Evolutionary conservation across 2,797 vertebrate genomes (phyloP).

Genomic region (Antrozous pallidus): DNA sequence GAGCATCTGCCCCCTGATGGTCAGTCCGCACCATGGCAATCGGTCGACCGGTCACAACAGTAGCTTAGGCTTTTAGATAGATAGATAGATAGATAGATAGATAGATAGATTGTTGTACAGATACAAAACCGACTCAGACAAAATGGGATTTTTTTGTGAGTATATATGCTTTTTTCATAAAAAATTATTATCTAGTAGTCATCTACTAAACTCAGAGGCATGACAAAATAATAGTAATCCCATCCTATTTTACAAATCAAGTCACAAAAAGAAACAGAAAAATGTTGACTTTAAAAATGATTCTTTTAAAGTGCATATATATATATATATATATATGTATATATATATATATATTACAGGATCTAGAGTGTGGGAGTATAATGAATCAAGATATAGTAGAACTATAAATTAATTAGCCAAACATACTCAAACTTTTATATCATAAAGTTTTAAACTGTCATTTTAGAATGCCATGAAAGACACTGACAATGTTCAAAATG

Average conservation of each 20-base stretch:
- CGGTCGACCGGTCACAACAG: too few species aligned
- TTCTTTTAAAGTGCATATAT: neutral
- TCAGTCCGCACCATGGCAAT: too few species aligned
- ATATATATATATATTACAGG: neutral
- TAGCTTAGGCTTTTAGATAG: too few species aligned
- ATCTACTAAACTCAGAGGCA: slow-evolving; percentile 41
- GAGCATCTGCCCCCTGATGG: too few species aligned
- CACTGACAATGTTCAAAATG: slow-evolving; percentile 20
- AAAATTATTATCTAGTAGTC: neutral
- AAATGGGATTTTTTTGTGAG: slow-evolving; percentile 6
- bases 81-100: too few species aligned
- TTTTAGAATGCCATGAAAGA: slow-evolving; percentile 29
- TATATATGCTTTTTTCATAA: neutral
- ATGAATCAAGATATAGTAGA: slow-evolving; percentile 24
- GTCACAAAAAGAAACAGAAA: neutral
- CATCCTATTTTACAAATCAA: slow-evolving; percentile 48
- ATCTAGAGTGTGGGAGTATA: neutral
- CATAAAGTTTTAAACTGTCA: slow-evolving; percentile 28
- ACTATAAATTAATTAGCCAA: slow-evolving; percentile 31
- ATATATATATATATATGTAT: too few species aligned
- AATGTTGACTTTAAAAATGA: slow-evolving; percentile 2
- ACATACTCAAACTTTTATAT: slow-evolving; percentile 13
- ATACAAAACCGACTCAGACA: slow-evolving; percentile 18
- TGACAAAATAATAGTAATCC: slow-evolving; percentile 30
- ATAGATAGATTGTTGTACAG: neutral